These are phyloP conservation scores for Sternarchorhynchus goeldii DNA, from an alignment of 2,797 vertebrate genomes.

Conservation along the genomic window DNA sequence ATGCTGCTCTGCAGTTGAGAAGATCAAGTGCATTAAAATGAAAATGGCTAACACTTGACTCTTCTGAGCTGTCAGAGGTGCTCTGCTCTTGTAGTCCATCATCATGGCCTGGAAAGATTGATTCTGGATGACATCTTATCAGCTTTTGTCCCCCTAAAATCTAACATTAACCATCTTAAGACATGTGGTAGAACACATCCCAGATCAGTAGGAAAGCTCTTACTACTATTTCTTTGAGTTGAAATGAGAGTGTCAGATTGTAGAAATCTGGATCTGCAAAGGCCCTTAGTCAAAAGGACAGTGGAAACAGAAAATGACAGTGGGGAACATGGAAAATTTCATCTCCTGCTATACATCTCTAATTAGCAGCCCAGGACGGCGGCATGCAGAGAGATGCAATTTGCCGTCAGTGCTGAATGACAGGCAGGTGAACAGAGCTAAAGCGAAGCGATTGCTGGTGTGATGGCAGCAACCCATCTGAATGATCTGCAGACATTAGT, in stretches of 20 bases:
- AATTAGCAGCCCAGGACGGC: slow-evolving; percentile 56
- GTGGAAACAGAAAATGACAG: slow-evolving; percentile 6
- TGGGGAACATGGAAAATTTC: slow-evolving; percentile 52
- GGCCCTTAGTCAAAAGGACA: not conserved
- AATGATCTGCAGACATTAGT: not conserved
- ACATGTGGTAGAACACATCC: not conserved
- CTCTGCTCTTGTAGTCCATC: too few relatives aligned
- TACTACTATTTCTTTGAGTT: not conserved
- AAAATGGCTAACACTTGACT: not conserved
- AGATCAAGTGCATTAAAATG: not conserved
- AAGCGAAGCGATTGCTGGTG: slow-evolving; percentile 50
- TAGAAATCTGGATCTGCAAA: not conserved
- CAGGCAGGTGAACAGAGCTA: slow-evolving; percentile 38
- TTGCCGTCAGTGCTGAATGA: slow-evolving; percentile 53
- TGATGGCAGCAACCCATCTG: slow-evolving; percentile 46
- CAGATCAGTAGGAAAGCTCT: too few relatives aligned
- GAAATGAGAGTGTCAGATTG: not conserved
- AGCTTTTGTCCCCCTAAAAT: not conserved
- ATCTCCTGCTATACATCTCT: slow-evolving; percentile 52
- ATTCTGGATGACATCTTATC: not conserved
- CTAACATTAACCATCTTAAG: not conserved
- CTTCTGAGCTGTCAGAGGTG: not conserved
- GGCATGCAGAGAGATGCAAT: slow-evolving; percentile 52
- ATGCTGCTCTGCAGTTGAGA: not conserved
- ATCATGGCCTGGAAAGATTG: too few relatives aligned